Conservation (phyloP, 1,140 invertebrate genomes). For the Aphaenogaster floridana region DNA sequence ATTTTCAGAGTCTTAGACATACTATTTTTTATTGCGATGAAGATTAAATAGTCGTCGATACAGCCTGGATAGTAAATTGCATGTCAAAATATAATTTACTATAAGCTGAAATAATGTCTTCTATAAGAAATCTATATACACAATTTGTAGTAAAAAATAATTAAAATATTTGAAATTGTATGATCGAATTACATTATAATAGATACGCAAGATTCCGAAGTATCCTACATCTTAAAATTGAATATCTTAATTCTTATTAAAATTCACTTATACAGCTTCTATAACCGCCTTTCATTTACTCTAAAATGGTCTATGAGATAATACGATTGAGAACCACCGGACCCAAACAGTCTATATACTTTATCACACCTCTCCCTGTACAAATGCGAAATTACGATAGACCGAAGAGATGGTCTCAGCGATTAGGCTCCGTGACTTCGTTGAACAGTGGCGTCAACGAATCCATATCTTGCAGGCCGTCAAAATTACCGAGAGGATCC, state of each 20-base stretch:
- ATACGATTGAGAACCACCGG: slow-evolving; percentile 54
- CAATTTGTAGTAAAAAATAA: slow-evolving; percentile 59
- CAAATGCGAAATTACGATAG: slow-evolving; percentile 47
- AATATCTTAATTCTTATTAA: slow-evolving; percentile 54
- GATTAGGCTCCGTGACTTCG: slow-evolving; percentile 85
- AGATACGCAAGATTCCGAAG: slow-evolving; percentile 38
- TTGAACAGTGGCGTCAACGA: slow-evolving; percentile 85
- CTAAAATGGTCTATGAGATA: slow-evolving; percentile 51
- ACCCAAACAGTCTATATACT: slow-evolving; percentile 38
- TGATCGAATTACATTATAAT: slow-evolving; percentile 17
- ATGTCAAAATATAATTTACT: slow-evolving; percentile 53
- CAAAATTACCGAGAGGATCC: slow-evolving; percentile 84
- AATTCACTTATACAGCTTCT: slow-evolving; percentile 45
- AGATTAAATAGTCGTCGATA: slow-evolving; percentile 46
- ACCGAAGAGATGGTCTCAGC: slow-evolving; percentile 70
- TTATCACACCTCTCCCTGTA: slow-evolving; percentile 36
- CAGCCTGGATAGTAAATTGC: slow-evolving; percentile 45
- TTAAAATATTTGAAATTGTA: slow-evolving; percentile 50
- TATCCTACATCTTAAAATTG: slow-evolving; percentile 53
- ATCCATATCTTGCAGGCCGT: slow-evolving; percentile 84
- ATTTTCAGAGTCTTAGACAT: slow-evolving; percentile 82
- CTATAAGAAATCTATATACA: slow-evolving; percentile 50
- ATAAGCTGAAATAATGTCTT: slow-evolving; percentile 54
- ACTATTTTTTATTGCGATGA: slow-evolving; percentile 93
- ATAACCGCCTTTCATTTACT: slow-evolving; percentile 15